phyloP scores from a whole-genome alignment of 2,888 invertebrate species.

The Clanis bilineata region DNA sequence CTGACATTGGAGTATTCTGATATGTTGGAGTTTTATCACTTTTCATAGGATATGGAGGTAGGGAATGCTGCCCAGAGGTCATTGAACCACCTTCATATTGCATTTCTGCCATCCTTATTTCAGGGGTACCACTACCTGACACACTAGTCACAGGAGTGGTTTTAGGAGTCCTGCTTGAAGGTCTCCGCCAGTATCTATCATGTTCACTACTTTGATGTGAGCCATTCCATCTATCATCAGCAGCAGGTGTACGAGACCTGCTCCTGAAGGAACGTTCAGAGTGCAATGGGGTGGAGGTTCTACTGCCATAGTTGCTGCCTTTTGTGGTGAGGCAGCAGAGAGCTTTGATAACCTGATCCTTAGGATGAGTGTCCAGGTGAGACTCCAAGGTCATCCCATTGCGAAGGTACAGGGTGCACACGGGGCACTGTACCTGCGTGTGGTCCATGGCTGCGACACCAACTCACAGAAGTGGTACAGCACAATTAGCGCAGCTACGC shows the following conservation, averaged over 20 bases:
- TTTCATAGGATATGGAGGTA: constrained; percentile 53
- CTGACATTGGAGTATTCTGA: constrained; percentile 44
- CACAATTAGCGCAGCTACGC: constrained; percentile 6
- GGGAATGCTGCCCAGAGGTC: constrained; percentile 45
- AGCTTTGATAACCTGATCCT: constrained; percentile 93
- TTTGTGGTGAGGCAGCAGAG: constrained; percentile 80
- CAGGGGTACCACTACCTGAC: constrained; percentile 60
- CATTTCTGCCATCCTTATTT: constrained; percentile 57
- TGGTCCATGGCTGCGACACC: constrained; percentile 65
- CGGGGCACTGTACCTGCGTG: constrained; percentile 85
- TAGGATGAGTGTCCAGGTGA: constrained; percentile 93
- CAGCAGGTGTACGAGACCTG: constrained; percentile 64
- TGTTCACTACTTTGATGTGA: constrained; percentile 57
- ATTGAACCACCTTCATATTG: constrained; percentile 57
- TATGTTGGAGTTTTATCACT: constrained; percentile 62
- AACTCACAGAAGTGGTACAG: constrained; percentile 18
- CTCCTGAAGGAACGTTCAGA: constrained; percentile 71
- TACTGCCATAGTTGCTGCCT: constrained; percentile 61
- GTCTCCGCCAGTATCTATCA: constrained; percentile 69
- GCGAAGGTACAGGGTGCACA: constrained; percentile 91
- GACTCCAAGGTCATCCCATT: constrained; percentile 91
- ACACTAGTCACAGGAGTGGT: constrained; percentile 48
- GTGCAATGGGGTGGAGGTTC: constrained; percentile 65
- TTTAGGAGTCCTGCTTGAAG: constrained; percentile 62
- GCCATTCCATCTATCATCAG: constrained; percentile 54